These are phyloP conservation scores for Semnopithecus entellus DNA, from an alignment of 2,113 vertebrate genomes.

Conservation along the genomic window DNA sequence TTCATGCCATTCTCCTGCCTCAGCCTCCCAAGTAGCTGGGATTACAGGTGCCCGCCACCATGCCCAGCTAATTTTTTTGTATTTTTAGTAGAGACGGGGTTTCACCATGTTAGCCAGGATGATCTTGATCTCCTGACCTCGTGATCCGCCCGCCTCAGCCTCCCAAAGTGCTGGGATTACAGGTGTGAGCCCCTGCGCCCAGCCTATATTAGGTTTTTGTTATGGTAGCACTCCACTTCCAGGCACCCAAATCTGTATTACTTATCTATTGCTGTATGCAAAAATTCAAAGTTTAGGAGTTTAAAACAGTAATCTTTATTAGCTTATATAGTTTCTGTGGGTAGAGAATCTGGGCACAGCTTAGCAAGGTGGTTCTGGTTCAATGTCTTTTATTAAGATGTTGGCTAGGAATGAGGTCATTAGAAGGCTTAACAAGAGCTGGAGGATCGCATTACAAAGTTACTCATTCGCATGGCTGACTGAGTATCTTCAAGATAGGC, in stretches of 20 bases:
- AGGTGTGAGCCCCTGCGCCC: too few species aligned
- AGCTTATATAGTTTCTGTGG: neutral
- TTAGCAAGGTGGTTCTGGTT: neutral
- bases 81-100: too few species aligned
- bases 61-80: too few species aligned
- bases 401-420: neutral
- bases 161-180: too few species aligned
- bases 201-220: neutral
- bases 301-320: neutral
- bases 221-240: neutral
- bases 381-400: neutral
- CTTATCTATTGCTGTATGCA: neutral
- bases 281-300: neutral
- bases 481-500: neutral
- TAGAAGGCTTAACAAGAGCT: neutral
- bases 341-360: neutral
- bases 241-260: neutral
- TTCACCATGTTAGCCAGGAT: too few species aligned
- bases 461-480: neutral
- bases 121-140: too few species aligned
- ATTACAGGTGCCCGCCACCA: too few species aligned
- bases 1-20: too few species aligned
- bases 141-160: too few species aligned
- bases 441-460: neutral
- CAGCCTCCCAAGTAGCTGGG: too few species aligned